phyloP scores from a whole-genome alignment of 2,113 vertebrate genomes.

The Prunella fulvescens region DNA sequence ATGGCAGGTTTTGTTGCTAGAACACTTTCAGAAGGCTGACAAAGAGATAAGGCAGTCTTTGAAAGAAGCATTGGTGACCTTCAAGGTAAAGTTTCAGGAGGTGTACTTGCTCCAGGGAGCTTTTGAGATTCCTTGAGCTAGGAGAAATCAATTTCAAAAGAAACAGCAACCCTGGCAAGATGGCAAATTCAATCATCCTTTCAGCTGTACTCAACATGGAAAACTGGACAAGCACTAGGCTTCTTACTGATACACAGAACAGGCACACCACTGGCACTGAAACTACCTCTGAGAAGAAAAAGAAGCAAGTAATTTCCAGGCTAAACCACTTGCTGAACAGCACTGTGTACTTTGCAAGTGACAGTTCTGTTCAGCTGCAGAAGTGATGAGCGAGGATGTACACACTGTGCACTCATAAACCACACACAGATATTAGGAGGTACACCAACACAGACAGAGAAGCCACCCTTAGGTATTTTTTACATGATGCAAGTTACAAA shows the following conservation, averaged over 20 bases:
- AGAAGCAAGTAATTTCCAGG: background rate
- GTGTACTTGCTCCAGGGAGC: rapidly evolving
- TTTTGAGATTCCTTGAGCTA: background rate
- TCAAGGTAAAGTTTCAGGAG: background rate
- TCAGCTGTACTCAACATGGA: background rate
- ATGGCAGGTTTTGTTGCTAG: background rate
- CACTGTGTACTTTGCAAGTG: background rate
- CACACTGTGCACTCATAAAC: background rate
- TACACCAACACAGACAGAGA: background rate
- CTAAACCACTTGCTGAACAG: background rate
- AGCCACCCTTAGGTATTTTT: background rate
- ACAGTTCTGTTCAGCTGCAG: background rate
- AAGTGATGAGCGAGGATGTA: rapidly evolving
- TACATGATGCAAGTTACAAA: background rate
- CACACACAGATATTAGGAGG: background rate
- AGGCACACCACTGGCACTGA: background rate
- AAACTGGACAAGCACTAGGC: background rate
- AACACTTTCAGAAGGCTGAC: background rate
- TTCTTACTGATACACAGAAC: background rate
- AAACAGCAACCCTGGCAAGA: background rate
- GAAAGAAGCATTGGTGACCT: background rate
- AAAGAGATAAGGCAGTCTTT: background rate
- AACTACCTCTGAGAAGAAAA: background rate
- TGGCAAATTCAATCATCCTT: background rate
- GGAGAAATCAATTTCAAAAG: background rate